Base-by-base conservation (phyloP, 2,888 invertebrate species). In the Eueremaeus valkanovi region DNA sequence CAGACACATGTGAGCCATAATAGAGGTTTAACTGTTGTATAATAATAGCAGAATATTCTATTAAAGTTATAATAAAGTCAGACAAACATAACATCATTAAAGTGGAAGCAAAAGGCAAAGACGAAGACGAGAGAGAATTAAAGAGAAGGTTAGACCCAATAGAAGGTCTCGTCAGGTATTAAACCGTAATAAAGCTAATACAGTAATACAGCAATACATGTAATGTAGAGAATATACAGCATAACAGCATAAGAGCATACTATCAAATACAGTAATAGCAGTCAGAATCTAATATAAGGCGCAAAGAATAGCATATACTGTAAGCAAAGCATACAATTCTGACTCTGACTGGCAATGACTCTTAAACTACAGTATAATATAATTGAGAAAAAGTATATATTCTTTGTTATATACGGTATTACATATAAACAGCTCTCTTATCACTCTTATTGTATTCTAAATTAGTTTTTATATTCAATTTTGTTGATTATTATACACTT, bases 81-180 rank as follows among this genome's bases (percentile, higher is more conserved):
- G 70, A 70, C 70, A 70, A 70, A 70, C 27, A 70, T 70, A 11
- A 16, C 70, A n/a, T n/a, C n/a, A 70, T 70, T 70, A 70, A 45
- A 70, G 40, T 8, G 42, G n/a, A 29, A 8, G 40, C 18, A 63
- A 31, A 36, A 36, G 33, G 24, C 36, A 33, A 3, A 40, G 31
- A 33, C 2, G 33, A 3, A 40, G 31, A 33, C 2, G 33, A 21
- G 6, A 3, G 40, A 24, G 16, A 33, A 33, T 31, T n/a, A 27
- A 27, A 61, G 31, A 27, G 61, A 24, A 27, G 2, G 61, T 11
- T 11, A 8, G 45, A 13, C 11, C 24, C 33, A 33, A 36, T 8
- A 66, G n/a, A 36, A 8, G 1, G 16, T 31, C 18, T 9, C 33
- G 63, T 61, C 70, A 70, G 70, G 70, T 70, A 70, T 70, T 70